These are phyloP conservation scores for Drosophila picticornis DNA, from an alignment of 2,888 invertebrate genomes.

Conservation along the genomic window DNA sequence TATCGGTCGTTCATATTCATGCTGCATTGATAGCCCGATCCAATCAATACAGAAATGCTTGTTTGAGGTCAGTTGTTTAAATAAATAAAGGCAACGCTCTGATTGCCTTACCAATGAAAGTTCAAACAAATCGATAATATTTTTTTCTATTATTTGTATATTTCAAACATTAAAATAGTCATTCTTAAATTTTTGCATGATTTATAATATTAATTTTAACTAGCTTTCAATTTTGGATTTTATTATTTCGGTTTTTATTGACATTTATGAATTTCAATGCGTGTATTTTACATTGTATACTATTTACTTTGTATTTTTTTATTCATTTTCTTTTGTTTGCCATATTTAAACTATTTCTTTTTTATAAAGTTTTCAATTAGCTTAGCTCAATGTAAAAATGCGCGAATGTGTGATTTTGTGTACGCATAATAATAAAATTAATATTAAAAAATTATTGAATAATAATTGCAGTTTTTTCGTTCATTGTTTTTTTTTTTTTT, in stretches of 20 bases:
- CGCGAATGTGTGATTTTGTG: constrained; percentile 43
- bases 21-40: constrained; percentile 51
- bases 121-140: constrained; percentile 59
- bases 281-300: constrained; percentile 71
- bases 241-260: constrained; percentile 52
- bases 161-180: constrained; percentile 82
- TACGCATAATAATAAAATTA: constrained; percentile 75
- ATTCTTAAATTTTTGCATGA: constrained; percentile 60
- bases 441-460: constrained; percentile 81
- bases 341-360: constrained; percentile 38
- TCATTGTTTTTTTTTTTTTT: constrained; percentile 47
- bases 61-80: constrained; percentile 83
- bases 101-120: constrained; percentile 51
- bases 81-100: constrained; percentile 57
- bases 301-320: constrained; percentile 20
- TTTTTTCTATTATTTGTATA: constrained; percentile 66
- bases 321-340: constrained; percentile 21
- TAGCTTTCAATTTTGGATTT: constrained; percentile 75
- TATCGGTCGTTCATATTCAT: constrained; percentile 69
- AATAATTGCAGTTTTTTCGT: constrained; percentile 79
- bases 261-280: constrained; percentile 70
- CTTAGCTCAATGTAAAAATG: constrained; percentile 81
- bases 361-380: constrained; percentile 75
- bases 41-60: constrained; percentile 77
- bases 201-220: constrained; percentile 78